Evolutionary conservation across 2,888 invertebrate genomes (phyloP).

Genomic region (Amaurobius ferox): DNA sequence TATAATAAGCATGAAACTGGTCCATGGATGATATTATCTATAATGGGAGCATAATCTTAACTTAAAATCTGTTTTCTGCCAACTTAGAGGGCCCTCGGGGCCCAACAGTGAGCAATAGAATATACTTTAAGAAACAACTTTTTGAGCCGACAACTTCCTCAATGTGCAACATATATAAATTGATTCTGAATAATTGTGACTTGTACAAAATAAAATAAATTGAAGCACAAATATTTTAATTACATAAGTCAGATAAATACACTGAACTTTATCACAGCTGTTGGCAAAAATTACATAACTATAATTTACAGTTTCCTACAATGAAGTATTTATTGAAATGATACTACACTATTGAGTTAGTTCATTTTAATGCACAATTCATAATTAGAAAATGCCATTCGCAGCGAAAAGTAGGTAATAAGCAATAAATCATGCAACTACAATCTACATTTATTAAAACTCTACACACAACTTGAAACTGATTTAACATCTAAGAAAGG

Average conservation of each 20-base stretch:
- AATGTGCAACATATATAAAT: too few relatives aligned
- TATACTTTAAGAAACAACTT: too few relatives aligned
- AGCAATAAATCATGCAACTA: neutral
- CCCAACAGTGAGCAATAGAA: too few relatives aligned
- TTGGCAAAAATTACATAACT: neutral
- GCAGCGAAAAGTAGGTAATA: neutral
- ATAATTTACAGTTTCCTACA: neutral
- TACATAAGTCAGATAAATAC: neutral
- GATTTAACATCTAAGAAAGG: neutral
- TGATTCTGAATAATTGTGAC: too few relatives aligned
- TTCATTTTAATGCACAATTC: neutral
- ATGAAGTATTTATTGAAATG: neutral
- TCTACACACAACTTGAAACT: neutral
- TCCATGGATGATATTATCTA: too few relatives aligned
- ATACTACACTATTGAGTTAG: neutral
- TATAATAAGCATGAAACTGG: too few relatives aligned
- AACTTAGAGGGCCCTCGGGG: too few relatives aligned
- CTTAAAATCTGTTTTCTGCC: too few relatives aligned
- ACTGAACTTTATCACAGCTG: slow-evolving; percentile 1
- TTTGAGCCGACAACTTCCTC: too few relatives aligned
- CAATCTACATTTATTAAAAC: neutral
- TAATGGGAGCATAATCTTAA: too few relatives aligned
- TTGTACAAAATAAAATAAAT: too few relatives aligned
- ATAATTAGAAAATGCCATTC: neutral
- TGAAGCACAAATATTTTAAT: neutral